Evolutionary conservation across 2,113 vertebrate genomes (phyloP).

Genomic region (Notiomystis cincta): DNA sequence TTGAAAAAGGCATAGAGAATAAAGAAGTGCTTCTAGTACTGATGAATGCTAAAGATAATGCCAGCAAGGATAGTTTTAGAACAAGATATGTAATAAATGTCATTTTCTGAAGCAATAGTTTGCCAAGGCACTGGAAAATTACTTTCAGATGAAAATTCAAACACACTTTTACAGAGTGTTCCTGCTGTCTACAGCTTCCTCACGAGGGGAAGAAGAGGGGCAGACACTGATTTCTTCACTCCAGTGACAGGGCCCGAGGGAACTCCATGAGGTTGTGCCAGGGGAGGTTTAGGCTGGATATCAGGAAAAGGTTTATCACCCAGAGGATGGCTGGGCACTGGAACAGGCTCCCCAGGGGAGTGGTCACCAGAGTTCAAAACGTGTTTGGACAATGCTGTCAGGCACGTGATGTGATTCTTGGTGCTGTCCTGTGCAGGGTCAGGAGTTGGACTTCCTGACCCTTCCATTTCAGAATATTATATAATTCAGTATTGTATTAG

Average conservation of each 20-base stretch:
- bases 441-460: background rate
- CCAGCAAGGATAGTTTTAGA: background rate
- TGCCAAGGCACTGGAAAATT: background rate
- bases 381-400: background rate
- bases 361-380: background rate
- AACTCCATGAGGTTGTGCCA: background rate
- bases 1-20: background rate
- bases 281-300: background rate
- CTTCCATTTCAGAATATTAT: background rate
- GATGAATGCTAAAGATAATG: background rate
- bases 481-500: background rate
- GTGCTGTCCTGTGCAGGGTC: background rate
- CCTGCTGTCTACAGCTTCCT: background rate
- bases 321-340: background rate
- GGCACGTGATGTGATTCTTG: background rate
- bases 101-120: background rate
- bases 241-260: background rate
- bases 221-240: background rate
- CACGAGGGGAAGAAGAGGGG: background rate
- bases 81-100: background rate
- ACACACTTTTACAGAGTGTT: background rate
- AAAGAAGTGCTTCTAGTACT: background rate
- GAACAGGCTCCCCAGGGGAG: background rate
- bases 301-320: background rate
- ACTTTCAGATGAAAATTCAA: background rate